Evolutionary conservation across 2,888 invertebrate species (phyloP).

Genomic region (Nezara viridula): DNA sequence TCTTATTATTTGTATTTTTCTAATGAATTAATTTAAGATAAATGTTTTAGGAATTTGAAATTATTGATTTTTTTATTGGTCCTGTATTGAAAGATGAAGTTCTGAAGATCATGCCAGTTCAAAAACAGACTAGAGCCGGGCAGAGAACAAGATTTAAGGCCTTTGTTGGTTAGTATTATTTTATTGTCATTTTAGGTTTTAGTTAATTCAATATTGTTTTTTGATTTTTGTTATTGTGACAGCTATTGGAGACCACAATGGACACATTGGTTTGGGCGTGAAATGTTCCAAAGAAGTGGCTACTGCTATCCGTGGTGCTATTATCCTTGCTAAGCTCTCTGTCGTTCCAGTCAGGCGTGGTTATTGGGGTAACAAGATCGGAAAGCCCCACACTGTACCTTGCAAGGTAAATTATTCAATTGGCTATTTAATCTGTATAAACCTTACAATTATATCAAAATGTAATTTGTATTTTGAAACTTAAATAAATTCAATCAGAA

Average conservation of each 20-base stretch:
- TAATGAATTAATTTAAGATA: neutral
- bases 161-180: slow-evolving; percentile 67
- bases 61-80: slow-evolving; percentile 98
- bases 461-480: too few species aligned
- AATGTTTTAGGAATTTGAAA: slow-evolving; percentile 86
- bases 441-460: too few species aligned
- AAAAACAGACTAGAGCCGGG: slow-evolving; percentile 99
- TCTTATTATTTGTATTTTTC: too few species aligned
- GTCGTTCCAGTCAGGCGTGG: slow-evolving; percentile 98
- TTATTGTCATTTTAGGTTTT: neutral
- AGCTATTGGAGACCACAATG: slow-evolving; percentile 98
- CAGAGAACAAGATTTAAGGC: slow-evolving; percentile 98
- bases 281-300: slow-evolving; percentile 99
- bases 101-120: slow-evolving; percentile 99
- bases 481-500: too few species aligned
- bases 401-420: slow-evolving; percentile 91
- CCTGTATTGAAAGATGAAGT: slow-evolving; percentile 96
- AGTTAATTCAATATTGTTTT: slow-evolving; percentile 40
- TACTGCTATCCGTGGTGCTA: slow-evolving; percentile 98
- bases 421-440: neutral
- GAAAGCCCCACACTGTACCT: slow-evolving; percentile 98
- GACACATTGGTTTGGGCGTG: slow-evolving; percentile 98
- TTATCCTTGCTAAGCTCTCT: slow-evolving; percentile 97
- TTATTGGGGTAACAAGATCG: slow-evolving; percentile 99
- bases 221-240: neutral